Evolutionary conservation across 2,888 invertebrate species (phyloP).

Genomic region (Campopleginae sp.): DNA sequence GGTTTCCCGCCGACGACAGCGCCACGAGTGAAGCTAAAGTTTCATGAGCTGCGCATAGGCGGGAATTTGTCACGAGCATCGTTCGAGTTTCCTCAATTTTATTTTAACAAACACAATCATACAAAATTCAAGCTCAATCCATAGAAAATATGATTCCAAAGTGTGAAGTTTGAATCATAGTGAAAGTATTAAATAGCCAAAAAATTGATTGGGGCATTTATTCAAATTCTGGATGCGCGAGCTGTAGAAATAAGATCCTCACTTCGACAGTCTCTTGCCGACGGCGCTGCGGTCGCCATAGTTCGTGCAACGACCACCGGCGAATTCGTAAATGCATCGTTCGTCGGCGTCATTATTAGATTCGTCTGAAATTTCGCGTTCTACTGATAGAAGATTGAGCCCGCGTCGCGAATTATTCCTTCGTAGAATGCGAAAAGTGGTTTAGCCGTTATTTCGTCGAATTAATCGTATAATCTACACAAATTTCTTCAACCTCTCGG

Average conservation of each 20-base stretch:
- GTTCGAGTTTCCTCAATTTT: neutral
- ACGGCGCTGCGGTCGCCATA: conserved; percentile 22
- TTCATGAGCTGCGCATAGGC: neutral
- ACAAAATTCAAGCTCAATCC: neutral
- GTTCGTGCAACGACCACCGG: conserved; percentile 2
- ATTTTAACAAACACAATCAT: too few species aligned
- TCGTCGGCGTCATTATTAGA: conserved; percentile 20
- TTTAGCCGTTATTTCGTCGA: conserved; percentile 9
- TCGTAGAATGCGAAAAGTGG: conserved; percentile 24
- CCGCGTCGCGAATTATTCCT: neutral
- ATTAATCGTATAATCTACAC: neutral
- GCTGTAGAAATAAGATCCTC: neutral
- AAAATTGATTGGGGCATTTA: neutral
- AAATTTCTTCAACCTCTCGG: neutral
- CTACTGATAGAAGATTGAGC: neutral
- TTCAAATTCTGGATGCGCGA: neutral
- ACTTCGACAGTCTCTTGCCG: neutral
- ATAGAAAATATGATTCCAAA: neutral
- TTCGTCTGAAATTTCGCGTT: neutral
- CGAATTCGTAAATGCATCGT: conserved; percentile 14
- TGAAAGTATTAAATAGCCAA: neutral
- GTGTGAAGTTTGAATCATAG: neutral
- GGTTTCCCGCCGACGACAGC: neutral
- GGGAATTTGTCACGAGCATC: neutral
- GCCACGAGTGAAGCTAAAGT: neutral